Conservation (phyloP, 2,113 vertebrate species). For the Girardinichthys multiradiatus region DNA sequence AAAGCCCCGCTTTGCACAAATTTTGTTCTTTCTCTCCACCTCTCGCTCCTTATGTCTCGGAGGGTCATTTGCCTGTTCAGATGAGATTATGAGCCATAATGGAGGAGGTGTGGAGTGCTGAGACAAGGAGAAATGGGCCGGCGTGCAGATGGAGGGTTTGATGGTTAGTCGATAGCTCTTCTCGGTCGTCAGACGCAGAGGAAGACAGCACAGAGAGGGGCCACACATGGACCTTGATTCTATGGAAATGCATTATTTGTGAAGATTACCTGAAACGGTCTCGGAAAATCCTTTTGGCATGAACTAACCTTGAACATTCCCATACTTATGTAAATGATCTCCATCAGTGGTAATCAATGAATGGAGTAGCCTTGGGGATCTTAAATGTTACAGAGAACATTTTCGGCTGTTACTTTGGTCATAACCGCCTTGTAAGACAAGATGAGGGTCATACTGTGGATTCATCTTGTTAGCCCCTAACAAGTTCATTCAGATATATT, state of each 20-base stretch:
- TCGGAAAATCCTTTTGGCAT: conserved; percentile 68
- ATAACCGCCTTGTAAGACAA: conserved; percentile 60
- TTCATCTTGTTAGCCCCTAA: conserved; percentile 6
- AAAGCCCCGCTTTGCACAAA: conserved; percentile 27
- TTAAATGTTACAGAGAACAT: conserved; percentile 57
- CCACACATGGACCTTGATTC: conserved; percentile 74
- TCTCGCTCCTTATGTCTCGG: conserved; percentile 44
- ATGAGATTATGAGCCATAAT: conserved; percentile 83
- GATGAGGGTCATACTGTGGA: conserved; percentile 53
- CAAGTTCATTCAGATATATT: conserved; percentile 8
- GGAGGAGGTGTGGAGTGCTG: conserved; percentile 82
- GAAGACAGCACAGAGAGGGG: conserved; percentile 48
- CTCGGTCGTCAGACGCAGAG: conserved; percentile 53
- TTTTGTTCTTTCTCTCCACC: conserved; percentile 23
- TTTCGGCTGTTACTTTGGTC: conserved; percentile 51
- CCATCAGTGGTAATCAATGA: conserved; percentile 75
- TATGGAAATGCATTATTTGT: conserved; percentile 81
- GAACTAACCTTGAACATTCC: conserved; percentile 77
- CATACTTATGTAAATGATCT: conserved; percentile 72
- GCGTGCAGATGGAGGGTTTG: conserved; percentile 78
- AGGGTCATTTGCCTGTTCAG: conserved; percentile 80
- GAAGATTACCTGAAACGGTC: conserved; percentile 75
- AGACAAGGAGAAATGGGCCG: conserved; percentile 81
- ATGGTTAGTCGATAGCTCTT: conserved; percentile 81
- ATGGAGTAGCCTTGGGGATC: conserved; percentile 66